These are phyloP conservation scores for Sturnus vulgaris DNA, from an alignment of 2,113 vertebrate genomes.

Conservation along the genomic window DNA sequence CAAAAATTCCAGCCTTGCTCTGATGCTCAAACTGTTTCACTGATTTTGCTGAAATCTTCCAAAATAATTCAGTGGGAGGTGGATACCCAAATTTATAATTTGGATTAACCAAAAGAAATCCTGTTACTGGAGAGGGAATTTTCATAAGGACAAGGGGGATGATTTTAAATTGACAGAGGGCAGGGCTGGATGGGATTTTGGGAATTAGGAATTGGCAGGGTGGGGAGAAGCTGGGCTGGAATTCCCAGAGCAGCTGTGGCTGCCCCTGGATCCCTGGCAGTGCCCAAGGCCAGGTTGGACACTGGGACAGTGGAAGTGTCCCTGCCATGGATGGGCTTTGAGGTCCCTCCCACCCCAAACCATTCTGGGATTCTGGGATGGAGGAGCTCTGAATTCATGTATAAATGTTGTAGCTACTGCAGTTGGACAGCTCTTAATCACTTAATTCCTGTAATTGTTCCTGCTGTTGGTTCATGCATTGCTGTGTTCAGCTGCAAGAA, in stretches of 20 bases:
- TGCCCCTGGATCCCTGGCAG: background rate
- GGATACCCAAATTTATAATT: background rate
- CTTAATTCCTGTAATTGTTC: background rate
- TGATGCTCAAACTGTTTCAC: background rate
- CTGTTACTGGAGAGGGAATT: background rate
- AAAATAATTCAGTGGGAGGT: background rate
- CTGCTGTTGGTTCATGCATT: background rate
- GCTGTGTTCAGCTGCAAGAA: background rate
- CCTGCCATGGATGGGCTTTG: fast-evolving
- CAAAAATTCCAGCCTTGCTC: background rate
- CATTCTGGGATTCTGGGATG: background rate
- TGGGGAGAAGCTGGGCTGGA: background rate
- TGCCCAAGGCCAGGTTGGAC: background rate
- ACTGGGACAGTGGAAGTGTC: background rate
- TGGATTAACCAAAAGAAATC: background rate
- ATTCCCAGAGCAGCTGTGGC: background rate
- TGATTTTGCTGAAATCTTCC: background rate
- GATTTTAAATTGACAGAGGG: fast-evolving
- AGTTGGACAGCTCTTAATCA: background rate
- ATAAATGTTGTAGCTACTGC: background rate
- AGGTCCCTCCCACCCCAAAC: fast-evolving
- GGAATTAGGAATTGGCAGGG: background rate
- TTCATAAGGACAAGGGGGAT: background rate
- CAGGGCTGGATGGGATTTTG: fast-evolving
- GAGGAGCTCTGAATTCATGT: background rate